Base-by-base conservation (phyloP, 2,113 vertebrate species). In the Serinus canaria region DNA sequence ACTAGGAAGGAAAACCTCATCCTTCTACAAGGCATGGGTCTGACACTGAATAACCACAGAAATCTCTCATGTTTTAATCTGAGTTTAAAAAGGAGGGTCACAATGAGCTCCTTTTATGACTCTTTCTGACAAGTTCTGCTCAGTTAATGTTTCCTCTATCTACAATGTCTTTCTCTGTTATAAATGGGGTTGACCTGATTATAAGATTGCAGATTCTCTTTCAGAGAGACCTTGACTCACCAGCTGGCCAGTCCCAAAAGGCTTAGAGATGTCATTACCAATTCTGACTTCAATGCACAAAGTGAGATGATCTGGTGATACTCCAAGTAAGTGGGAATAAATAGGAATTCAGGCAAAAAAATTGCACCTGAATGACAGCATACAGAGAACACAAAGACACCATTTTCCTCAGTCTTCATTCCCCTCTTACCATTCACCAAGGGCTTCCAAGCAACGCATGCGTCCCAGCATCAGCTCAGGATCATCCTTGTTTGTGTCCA, bases 401-500 rank as follows among this genome's bases (percentile, higher is more conserved):
- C 0, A 12, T 33, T 72, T 85, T 58, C 21, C 53, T 63, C 15
- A 43, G 7, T 6, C 52, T 78, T 72, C 52, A 56, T 37, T 79
- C 41, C 53, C 13, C 22, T 63, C 98, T 96, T 97, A 99, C 99
- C 99, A 99, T 97, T 99, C 99, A 56, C 99, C 99, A 86, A 99
- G 97, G 7, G 99, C 99, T 97, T 99, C 99, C 46, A 99, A 98
- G 97, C 99, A 99, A 66, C 99, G 99, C 99, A 99, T 99, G 59
- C 99, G 98, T 46, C 99, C 99, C 80, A 99, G 98, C 97, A 99
- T 99, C 87, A 99, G 98, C 97, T 99, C 99, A 1, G 99, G 99
- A 77, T 99, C 99, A 30, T 99, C 99, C 97, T 99, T 99, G 98
- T 99, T 99, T 92, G 99, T 98, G 97, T 99, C 99, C 63, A 99